Evolutionary conservation across 2,888 invertebrate genomes (phyloP).

Genomic region (Microctonus brassicae): DNA sequence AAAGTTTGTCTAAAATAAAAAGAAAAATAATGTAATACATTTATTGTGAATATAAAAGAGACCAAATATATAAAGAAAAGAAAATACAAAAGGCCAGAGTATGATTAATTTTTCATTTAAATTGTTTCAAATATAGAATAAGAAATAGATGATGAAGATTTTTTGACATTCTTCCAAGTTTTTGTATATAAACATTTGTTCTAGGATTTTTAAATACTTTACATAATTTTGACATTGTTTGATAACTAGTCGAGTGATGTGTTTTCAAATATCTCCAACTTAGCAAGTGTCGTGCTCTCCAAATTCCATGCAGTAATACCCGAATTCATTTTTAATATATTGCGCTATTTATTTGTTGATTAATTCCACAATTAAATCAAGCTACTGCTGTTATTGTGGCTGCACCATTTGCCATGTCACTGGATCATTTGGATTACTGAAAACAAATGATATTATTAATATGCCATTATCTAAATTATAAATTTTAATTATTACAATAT

Average conservation of each 20-base stretch:
- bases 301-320: conserved; percentile 72
- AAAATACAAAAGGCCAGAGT: no score
- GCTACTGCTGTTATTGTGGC: no score
- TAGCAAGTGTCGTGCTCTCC: conserved; percentile 71
- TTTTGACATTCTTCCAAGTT: conserved; percentile 67
- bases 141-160: conserved; percentile 69
- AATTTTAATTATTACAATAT: no score
- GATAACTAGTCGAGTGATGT: conserved; percentile 72
- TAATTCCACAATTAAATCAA: no score
- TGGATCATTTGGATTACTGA: no score
- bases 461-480: no score
- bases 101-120: no score
- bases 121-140: no score
- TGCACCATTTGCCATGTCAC: no score
- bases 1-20: not conserved
- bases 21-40: not conserved
- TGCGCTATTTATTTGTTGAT: conserved; percentile 59
- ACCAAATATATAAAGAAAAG: not conserved
- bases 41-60: not conserved
- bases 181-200: conserved; percentile 66
- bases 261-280: conserved; percentile 72
- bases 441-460: no score
- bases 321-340: conserved; percentile 67
- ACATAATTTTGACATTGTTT: conserved; percentile 71
- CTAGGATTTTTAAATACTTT: conserved; percentile 70